Evolutionary conservation across 2,888 invertebrate species (phyloP), one percentile per base, ranked within the genome.

Genomic region (Parnassius orleans): DNA sequence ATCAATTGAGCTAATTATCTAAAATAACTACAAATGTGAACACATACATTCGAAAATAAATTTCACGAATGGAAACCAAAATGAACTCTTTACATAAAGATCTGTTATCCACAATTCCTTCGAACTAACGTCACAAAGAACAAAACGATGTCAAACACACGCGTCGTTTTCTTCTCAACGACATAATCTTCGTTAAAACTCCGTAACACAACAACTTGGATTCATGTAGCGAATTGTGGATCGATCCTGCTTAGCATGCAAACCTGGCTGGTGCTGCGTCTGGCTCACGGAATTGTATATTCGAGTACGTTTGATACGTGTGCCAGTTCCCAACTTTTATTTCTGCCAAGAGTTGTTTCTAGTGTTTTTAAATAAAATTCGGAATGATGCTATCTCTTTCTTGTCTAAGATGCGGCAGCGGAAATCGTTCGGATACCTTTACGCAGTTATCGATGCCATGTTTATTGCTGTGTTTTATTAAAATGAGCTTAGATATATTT

Each of bases 341-440:
- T 72, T 65, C 46, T 72, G 73, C 72, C 73, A 74, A 78, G 78
- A 69, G n/a, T n/a, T 46, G 46, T 46, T 46, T 77, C 76, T 73
- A 71, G 75, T 76, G 78, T 79, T 83, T 83, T 46, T 46, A 46
- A 46, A 12, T 46, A 46, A 46, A 46, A n/a, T 46, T 46, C n/a
- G 46, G n/a, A 46, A 46, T 2, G 2, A 82, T 81, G 81, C 83
- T 81, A 86, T 83, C 80, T 80, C 76, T 72, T 65, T 71, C 68
- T 73, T 77, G 77, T 79, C 77, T 46, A n/a, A 46, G 46, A 46
- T 46, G 70, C 68, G 67, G 70, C 71, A 70, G 71, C 75, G 77
- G 70, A 75, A 73, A 76, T 75, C 77, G 73, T 67, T 68, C 68
- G 66, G 74, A 81, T 79, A 79, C 79, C 77, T 77, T 53, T 55